A percentile compares a stretch with the other conserved stretches of the same genome.
Evolutionary conservation across 2,113 vertebrate genomes (phyloP).

Genomic region (Upupa epops): DNA sequence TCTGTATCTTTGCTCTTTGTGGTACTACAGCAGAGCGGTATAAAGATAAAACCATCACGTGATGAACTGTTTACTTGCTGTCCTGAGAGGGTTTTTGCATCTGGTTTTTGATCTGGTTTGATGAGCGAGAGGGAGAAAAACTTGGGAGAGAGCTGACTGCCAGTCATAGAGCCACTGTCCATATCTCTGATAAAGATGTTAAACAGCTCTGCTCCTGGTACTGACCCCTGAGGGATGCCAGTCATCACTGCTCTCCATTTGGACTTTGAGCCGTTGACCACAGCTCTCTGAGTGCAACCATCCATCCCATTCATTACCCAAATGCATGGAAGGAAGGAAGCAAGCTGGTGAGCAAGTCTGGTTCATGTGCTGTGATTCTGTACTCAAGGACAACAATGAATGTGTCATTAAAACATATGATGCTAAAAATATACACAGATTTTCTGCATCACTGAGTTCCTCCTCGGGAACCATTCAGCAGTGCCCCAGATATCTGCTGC

Average conservation of each 20-base stretch:
- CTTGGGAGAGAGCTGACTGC: too few relatives aligned
- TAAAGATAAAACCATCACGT: background rate
- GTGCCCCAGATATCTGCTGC: background rate
- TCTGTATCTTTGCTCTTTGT: conserved; percentile 38
- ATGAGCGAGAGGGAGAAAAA: too few relatives aligned
- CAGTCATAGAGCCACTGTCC: too few relatives aligned
- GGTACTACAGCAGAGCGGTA: background rate
- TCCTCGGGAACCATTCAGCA: background rate
- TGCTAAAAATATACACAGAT: background rate
- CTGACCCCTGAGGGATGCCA: too few relatives aligned
- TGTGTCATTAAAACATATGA: background rate
- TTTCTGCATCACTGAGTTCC: background rate
- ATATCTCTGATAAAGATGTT: too few relatives aligned
- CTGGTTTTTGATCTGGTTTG: too few relatives aligned
- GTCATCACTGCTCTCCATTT: too few relatives aligned
- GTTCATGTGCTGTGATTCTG: background rate
- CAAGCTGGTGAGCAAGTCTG: background rate
- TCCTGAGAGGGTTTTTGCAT: background rate
- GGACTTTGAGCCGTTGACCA: too few relatives aligned
- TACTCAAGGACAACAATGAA: background rate
- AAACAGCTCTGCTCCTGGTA: too few relatives aligned
- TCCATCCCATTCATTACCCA: too few relatives aligned
- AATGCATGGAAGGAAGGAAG: background rate
- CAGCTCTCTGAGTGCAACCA: too few relatives aligned
- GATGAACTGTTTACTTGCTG: background rate